phyloP scores from a whole-genome alignment of 53 echinoderm and acorn worm genomes.

The Crossaster papposus region DNA sequence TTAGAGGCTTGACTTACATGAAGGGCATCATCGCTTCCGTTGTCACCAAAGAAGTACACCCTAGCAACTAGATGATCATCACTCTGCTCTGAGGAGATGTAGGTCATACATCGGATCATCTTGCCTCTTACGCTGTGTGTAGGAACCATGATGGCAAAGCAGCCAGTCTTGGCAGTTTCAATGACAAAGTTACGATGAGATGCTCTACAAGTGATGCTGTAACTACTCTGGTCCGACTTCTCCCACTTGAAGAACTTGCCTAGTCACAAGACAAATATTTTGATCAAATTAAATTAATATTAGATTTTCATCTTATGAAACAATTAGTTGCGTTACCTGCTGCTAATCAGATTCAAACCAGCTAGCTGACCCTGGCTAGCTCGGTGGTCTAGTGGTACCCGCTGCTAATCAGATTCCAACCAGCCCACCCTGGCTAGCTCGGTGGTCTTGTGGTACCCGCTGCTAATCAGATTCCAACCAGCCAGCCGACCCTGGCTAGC shows the following conservation, averaged over 20 bases:
- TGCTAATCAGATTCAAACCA: too few species aligned
- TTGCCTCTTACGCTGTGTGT: constrained; percentile 54
- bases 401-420: too few species aligned
- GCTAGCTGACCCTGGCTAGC: too few species aligned
- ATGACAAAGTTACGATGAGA: constrained; percentile 54
- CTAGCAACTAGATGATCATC: constrained; percentile 60
- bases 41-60: constrained; percentile 83
- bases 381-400: too few species aligned
- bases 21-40: constrained; percentile 77
- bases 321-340: too few species aligned
- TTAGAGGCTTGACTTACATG: constrained; percentile 59
- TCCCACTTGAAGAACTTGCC: constrained; percentile 61
- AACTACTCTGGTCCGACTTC: constrained; percentile 13
- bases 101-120: constrained; percentile 65
- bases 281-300: too few species aligned
- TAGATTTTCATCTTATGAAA: too few species aligned
- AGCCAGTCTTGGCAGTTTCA: constrained; percentile 32
- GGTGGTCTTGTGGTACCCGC: too few species aligned
- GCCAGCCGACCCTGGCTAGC: too few species aligned
- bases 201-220: constrained; percentile 35
- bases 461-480: too few species aligned
- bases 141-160: constrained; percentile 52
- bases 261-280: not conserved
- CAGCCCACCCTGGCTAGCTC: too few species aligned
- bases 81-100: constrained; percentile 43